Base-by-base conservation (phyloP, 2,113 vertebrate species). In the Channa maculata region DNA sequence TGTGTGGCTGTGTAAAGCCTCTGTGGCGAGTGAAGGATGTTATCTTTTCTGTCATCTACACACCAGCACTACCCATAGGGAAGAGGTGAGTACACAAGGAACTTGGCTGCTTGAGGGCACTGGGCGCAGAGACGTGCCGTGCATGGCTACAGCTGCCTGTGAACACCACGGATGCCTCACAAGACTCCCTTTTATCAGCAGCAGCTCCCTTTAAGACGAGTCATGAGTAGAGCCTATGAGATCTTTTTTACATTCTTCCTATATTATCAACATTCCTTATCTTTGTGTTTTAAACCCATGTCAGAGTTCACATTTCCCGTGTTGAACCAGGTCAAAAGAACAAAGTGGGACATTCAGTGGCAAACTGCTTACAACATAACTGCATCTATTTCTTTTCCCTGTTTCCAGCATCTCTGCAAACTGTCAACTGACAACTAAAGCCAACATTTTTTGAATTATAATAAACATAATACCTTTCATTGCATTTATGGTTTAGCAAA, bases 31-130 rank as follows among this genome's bases (percentile, higher is more conserved):
- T 13, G 12, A 82, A 59, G 84, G 86, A 89, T 76, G 86, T 92
- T 85, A 91, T 92, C 83, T 75, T 77, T 89, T 91, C 59, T 91
- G 89, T 90, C 86, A 68, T 85, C 80, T 80, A 81, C 83, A 77
- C 51, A 88, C 78, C 77, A 91, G 83, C 6, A 38, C 65, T 82
- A 79, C 87, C 80, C 77, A 90, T 15, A 78, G 81, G 86, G 85
- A 71, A 79, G 90, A 86, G 90, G 89, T 86, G 88, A 86, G 88
- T 86, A 83, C 61, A 88, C 89, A 57, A 83, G 71, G 80, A 80
- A 74, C 85, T 82, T 67, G 84, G 87, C 72, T 86, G 84, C 89
- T 82, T 79, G 88, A 88, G 88, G 87, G 75, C 87, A 86, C 54
- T 63, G 77, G 64, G 79, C 76, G 57, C 65, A 78, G 65, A 82